These are phyloP conservation scores for Hemicentrotus pulcherrimus DNA, from an alignment of 35 echinoderm and acorn worm species.

Conservation along the genomic window DNA sequence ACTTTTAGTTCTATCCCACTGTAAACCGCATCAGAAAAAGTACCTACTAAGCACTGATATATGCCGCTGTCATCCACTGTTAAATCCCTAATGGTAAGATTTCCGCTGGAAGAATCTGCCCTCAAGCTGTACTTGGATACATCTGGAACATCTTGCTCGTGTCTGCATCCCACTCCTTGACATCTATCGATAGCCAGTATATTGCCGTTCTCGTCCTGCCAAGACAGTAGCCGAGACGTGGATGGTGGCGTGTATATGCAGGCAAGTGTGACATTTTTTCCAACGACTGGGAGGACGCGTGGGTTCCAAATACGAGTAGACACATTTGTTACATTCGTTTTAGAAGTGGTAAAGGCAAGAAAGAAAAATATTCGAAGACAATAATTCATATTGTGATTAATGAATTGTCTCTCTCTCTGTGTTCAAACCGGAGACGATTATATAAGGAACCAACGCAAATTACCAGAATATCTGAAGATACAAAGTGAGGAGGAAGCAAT, in stretches of 20 bases:
- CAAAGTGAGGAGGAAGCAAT: too few relatives aligned
- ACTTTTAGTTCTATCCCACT: neutral
- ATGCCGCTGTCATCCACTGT: neutral
- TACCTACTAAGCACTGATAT: neutral
- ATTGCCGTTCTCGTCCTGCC: neutral
- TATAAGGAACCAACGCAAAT: too few relatives aligned
- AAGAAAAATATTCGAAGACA: neutral
- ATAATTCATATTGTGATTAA: neutral
- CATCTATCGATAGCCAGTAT: neutral
- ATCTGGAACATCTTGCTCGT: neutral
- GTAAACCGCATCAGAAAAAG: neutral
- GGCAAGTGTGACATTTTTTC: neutral
- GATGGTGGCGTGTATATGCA: neutral
- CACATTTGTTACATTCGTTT: neutral
- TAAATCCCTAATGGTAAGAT: neutral
- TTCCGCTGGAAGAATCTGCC: neutral
- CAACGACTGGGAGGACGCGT: neutral
- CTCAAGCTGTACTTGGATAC: neutral
- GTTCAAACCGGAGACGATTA: too few relatives aligned
- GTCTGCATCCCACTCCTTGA: neutral
- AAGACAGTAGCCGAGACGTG: neutral
- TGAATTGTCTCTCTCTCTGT: too few relatives aligned
- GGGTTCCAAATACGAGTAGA: neutral
- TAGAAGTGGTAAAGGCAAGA: neutral
- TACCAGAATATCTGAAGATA: too few relatives aligned